These are phyloP conservation scores for Pyrrhosoma nymphula DNA, from an alignment of 2,888 invertebrate species.

Conservation along the genomic window DNA sequence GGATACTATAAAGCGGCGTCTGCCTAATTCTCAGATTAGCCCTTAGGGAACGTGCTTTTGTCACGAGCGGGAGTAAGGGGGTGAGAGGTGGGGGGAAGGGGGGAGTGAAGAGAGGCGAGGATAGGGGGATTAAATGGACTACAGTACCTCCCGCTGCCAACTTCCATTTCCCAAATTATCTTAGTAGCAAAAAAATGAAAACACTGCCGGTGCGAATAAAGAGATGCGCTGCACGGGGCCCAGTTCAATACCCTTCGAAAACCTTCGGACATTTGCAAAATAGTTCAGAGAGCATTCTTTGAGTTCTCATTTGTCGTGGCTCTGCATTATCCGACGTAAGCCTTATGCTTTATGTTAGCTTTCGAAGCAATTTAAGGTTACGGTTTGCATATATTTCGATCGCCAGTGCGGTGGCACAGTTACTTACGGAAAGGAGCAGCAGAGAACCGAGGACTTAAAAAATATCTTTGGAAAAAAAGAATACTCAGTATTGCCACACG, in stretches of 20 bases:
- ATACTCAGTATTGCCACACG: no score
- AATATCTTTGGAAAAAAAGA: no score
- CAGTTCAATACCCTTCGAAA: background rate
- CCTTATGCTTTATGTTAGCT: no score
- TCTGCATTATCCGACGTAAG: no score
- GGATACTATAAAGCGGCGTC: background rate
- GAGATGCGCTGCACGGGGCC: background rate
- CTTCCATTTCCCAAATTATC: background rate
- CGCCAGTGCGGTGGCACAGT: no score
- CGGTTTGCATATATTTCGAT: no score
- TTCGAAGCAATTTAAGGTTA: no score
- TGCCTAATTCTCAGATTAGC: background rate
- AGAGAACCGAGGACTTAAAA: no score
- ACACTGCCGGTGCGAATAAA: background rate
- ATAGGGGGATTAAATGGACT: background rate
- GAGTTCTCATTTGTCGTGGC: no score
- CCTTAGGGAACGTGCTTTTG: background rate
- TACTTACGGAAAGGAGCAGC: no score
- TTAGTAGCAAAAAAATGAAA: background rate
- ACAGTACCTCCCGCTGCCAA: background rate
- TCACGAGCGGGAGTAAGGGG: background rate
- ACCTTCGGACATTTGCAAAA: background rate
- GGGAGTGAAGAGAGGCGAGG: background rate
- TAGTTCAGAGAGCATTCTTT: no score
- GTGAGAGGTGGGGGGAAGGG: no score